Conservation (phyloP, 2,888 invertebrate species). For the Papilio demoleus region DNA sequence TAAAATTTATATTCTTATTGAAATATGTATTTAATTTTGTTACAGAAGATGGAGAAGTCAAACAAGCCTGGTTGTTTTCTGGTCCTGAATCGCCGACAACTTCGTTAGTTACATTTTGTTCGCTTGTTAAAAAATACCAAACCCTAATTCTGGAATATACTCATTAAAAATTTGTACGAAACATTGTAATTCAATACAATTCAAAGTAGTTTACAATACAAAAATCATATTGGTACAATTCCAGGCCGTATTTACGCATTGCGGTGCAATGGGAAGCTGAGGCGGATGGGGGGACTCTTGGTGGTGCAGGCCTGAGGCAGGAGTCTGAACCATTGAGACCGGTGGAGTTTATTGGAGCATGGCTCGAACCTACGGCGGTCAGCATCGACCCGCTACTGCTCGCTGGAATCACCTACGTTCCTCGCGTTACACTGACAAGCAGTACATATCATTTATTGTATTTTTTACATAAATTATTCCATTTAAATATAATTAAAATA, state of each 20-base stretch:
- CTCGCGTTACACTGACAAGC: conserved; percentile 46
- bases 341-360: conserved; percentile 65
- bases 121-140: too few relatives aligned
- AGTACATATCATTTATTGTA: conserved; percentile 55
- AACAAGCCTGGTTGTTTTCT: conserved; percentile 73
- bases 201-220: too few relatives aligned
- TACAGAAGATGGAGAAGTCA: conserved; percentile 55
- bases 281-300: too few relatives aligned
- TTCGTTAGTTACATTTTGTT: conserved; percentile 55
- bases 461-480: conserved; percentile 22
- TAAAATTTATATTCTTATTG: background rate
- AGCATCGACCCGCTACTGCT: conserved; percentile 86
- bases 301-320: too few relatives aligned
- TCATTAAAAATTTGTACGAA: too few relatives aligned
- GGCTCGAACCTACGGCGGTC: conserved; percentile 63
- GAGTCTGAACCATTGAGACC: conserved; percentile 44
- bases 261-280: conserved; percentile 62
- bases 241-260: conserved; percentile 65
- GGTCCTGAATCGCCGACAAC: conserved; percentile 64
- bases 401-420: conserved; percentile 85
- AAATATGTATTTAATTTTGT: conserved; percentile 27
- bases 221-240: too few relatives aligned
- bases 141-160: too few relatives aligned
- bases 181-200: too few relatives aligned
- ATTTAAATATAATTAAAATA: too few relatives aligned